A percentile compares a stretch with the other conserved stretches of the same genome.
These are phyloP conservation scores for Tragelaphus buxtoni DNA, from an alignment of 2,113 vertebrate genomes.

Conservation along the genomic window DNA sequence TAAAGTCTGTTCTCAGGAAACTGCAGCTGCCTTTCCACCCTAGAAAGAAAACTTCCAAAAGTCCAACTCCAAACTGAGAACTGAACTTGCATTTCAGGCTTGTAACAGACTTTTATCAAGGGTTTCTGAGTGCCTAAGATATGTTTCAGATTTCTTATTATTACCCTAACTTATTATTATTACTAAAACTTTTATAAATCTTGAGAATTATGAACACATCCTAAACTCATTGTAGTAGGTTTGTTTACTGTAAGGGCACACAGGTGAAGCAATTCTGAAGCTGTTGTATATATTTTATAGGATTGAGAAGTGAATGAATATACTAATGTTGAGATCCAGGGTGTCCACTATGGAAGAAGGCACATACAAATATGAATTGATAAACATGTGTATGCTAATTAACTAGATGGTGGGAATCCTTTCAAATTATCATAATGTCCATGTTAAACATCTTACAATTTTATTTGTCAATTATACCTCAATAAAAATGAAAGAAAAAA, in stretches of 20 bases:
- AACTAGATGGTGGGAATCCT: neutral
- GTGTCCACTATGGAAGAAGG: neutral
- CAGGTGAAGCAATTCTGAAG: neutral
- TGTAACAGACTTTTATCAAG: neutral
- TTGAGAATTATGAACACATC: neutral
- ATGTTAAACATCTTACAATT: neutral
- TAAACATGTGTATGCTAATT: neutral
- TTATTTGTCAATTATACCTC: neutral
- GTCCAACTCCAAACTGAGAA: neutral
- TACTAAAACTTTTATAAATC: neutral
- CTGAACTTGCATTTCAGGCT: neutral
- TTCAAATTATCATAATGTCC: neutral
- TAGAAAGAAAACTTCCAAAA: neutral
- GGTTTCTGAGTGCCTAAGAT: neutral
- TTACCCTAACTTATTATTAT: neutral
- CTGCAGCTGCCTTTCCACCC: neutral
- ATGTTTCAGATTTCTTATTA: neutral
- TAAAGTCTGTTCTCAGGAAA: constrained; percentile 16
- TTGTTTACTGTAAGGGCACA: neutral
- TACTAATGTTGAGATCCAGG: neutral
- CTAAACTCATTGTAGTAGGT: neutral
- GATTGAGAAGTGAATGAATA: neutral
- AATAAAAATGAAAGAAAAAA: neutral
- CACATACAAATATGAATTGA: neutral
- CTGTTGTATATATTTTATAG: neutral